Evolutionary conservation across 2,797 vertebrate genomes (phyloP).

Genomic region (Paguma larvata): DNA sequence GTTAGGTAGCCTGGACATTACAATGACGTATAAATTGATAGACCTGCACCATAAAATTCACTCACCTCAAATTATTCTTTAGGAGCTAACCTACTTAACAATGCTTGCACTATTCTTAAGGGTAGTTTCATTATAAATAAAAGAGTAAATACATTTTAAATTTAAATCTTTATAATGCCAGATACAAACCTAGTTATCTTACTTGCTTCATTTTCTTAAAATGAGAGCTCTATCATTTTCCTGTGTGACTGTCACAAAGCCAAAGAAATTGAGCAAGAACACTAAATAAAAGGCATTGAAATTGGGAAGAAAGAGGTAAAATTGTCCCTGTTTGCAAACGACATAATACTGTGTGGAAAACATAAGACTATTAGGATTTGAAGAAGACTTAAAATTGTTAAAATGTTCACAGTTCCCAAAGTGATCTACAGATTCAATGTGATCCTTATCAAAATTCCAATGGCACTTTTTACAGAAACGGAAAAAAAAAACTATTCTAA

Average conservation of each 20-base stretch:
- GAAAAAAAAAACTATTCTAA: no score
- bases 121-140: not conserved
- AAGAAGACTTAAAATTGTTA: not conserved
- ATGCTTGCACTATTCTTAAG: not conserved
- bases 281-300: not conserved
- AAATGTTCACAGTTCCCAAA: not conserved
- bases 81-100: not conserved
- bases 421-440: not conserved
- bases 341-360: not conserved
- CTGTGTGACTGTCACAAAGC: not conserved
- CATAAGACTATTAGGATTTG: no score
- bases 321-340: not conserved
- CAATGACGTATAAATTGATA: not conserved
- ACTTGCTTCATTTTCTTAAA: not conserved
- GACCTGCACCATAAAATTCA: not conserved
- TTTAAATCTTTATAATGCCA: constrained; percentile 2
- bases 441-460: no score
- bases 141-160: not conserved
- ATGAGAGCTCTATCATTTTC: not conserved
- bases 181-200: not conserved
- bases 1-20: not conserved
- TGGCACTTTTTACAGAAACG: no score
- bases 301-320: not conserved
- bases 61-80: not conserved
- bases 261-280: not conserved